Evolutionary conservation across 1,140 invertebrate genomes (phyloP), one percentile per base, ranked within the genome.

Genomic region (Tachypleus tridentatus): DNA sequence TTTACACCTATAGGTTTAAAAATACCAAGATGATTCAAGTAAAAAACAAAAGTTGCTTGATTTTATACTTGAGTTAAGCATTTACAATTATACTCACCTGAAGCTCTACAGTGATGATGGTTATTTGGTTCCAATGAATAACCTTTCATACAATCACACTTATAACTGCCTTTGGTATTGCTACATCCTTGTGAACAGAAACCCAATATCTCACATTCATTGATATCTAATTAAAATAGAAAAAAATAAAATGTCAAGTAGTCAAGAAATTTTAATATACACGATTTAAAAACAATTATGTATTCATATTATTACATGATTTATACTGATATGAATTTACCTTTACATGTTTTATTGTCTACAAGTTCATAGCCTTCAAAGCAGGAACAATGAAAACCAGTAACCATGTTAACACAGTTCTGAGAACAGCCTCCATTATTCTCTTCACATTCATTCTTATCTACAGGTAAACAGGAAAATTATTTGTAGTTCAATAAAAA

Each of bases 141-240:
- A 6, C 92, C 93, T 0, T 81, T 72, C 51, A 86, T 80, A 75
- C 96, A 98, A 71, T 87, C 86, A 76, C 96, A 98, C 76, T 96
- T 94, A 79, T 87, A 97, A 4, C 84, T 83, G 0, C 93, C 94
- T 65, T 90, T 88, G 70, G 88, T 86, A 76, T 98, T 97, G 60
- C 85, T 81, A 76, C 94, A 98, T 59, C 84, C 82, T 75, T 98
- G 93, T 51, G 94, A 97, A 75, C 95, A 98, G 2, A 84, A 83
- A 3, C 92, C 93, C 0, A 87, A 85, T 10, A 63, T 68, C 59
- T 87, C 83, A 73, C 96, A 98, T 77, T 98, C 95, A 76, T 98
- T 83, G 57, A 97, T 84, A 77, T 98, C 94, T 91, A 74, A 56
- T 81, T 29, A 1, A 29, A 29, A 29, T 2, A 29, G 29, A 29